Percentiles rank a stretch among this genome's conserved stretches.
These are phyloP conservation scores for Eupleurogrammus muticus DNA, from an alignment of 2,797 vertebrate species.

Conservation along the genomic window DNA sequence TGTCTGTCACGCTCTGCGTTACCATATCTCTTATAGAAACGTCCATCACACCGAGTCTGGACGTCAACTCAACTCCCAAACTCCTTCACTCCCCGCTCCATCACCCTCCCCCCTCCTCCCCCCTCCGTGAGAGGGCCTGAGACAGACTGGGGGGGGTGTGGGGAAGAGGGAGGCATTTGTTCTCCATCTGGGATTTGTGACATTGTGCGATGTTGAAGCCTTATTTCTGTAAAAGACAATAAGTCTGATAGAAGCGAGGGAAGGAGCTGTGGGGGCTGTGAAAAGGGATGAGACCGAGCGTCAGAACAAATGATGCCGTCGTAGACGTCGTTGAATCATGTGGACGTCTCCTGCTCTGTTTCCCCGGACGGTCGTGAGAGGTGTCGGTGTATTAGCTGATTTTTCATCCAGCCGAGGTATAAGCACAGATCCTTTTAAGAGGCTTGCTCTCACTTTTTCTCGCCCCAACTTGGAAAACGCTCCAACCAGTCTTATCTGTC, in stretches of 20 bases:
- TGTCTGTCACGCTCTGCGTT: constrained; percentile 71
- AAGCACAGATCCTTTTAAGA: too few species aligned
- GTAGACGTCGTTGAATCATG: constrained; percentile 32
- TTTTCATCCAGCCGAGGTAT: constrained; percentile 2
- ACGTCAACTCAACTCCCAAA: constrained; percentile 53
- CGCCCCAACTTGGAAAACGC: too few species aligned
- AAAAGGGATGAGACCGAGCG: constrained; percentile 38
- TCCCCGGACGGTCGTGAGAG: constrained; percentile 16
- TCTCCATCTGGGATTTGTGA: constrained; percentile 48
- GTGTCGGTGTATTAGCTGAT: constrained; percentile 25
- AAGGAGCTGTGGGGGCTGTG: neutral
- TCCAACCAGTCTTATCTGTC: too few species aligned
- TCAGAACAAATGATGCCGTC: constrained; percentile 59
- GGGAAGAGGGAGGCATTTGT: constrained; percentile 11
- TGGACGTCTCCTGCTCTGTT: neutral
- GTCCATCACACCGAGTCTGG: constrained; percentile 62
- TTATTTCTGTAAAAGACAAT: constrained; percentile 66
- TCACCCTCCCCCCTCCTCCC: neutral
- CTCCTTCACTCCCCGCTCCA: constrained; percentile 1
- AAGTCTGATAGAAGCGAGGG: constrained; percentile 15
- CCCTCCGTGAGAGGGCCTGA: constrained; percentile 11
- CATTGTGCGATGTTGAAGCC: constrained; percentile 54
- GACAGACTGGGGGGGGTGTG: neutral
- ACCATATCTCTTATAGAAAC: constrained; percentile 66
- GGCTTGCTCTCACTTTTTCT: too few species aligned